These are phyloP conservation scores for Antheraea mylitta DNA, from an alignment of 1,140 invertebrate genomes.

Conservation along the genomic window DNA sequence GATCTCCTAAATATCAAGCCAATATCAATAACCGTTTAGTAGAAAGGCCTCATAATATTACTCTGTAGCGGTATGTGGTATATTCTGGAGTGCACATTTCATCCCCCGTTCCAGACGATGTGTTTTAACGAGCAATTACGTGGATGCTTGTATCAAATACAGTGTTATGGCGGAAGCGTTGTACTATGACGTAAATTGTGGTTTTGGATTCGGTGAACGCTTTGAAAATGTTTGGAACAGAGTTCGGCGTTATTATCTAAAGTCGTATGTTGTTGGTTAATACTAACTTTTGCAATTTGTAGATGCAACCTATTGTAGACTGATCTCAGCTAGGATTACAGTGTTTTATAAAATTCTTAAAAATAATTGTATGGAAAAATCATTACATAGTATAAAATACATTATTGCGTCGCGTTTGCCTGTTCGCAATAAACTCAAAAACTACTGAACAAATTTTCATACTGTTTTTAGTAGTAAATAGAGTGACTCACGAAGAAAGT, in stretches of 20 bases:
- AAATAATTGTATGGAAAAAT: no score
- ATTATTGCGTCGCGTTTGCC: no score
- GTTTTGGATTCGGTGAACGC: slow-evolving; percentile 5
- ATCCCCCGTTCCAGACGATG: slow-evolving; percentile 7
- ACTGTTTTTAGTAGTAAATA: no score
- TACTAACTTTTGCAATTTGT: not conserved
- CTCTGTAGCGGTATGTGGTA: not conserved
- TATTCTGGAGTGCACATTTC: slow-evolving; percentile 11
- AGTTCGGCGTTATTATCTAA: not conserved
- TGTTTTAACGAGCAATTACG: slow-evolving; percentile 11
- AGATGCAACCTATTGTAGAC: no score
- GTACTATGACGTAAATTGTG: slow-evolving; percentile 5
- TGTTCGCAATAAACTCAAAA: no score
- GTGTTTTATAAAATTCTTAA: no score
- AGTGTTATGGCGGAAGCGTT: not conserved
- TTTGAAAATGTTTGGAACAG: not conserved
- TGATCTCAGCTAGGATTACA: no score
- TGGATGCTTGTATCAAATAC: slow-evolving; percentile 4
- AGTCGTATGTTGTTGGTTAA: not conserved
- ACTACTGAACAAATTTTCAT: no score
- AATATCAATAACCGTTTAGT: slow-evolving; percentile 10
- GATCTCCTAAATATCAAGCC: not conserved
- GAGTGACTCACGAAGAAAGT: no score
- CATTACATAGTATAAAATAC: no score
- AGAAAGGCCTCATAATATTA: not conserved